A percentile compares a stretch with the other conserved stretches of the same genome.
phyloP scores from a whole-genome alignment of 2,888 invertebrate species.

The Cinara cedri region DNA sequence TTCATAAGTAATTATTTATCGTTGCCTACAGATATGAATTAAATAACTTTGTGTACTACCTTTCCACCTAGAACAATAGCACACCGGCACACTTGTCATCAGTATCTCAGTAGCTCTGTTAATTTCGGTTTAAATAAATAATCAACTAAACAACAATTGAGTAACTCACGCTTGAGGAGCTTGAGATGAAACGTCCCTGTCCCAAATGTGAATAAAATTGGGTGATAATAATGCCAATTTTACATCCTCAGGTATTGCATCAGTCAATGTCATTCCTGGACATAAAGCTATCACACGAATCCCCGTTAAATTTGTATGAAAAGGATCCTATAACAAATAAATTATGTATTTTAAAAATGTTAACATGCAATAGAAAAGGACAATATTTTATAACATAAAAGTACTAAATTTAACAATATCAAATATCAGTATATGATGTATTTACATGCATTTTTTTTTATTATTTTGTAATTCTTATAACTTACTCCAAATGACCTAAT shows the following conservation, averaged over 20 bases:
- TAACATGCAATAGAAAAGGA: too few relatives aligned
- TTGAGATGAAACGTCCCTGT: slow-evolving; percentile 44
- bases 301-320: slow-evolving; percentile 75
- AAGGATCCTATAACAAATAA: slow-evolving; percentile 68
- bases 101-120: too few relatives aligned
- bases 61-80: too few relatives aligned
- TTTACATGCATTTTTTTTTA: background rate
- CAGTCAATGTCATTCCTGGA: slow-evolving; percentile 73
- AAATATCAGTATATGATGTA: background rate
- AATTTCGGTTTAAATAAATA: too few relatives aligned
- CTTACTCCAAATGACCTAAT: slow-evolving; percentile 76
- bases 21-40: too few relatives aligned
- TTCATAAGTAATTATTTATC: too few relatives aligned
- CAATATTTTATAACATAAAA: slow-evolving; percentile 18
- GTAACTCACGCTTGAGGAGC: slow-evolving; percentile 53
- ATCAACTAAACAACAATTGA: background rate
- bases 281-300: slow-evolving; percentile 75
- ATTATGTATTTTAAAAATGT: too few relatives aligned
- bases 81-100: too few relatives aligned
- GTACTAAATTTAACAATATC: background rate
- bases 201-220: slow-evolving; percentile 48
- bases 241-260: slow-evolving; percentile 69
- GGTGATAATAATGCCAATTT: slow-evolving; percentile 42
- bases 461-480: slow-evolving; percentile 40
- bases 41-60: too few relatives aligned